Percentiles rank a stretch among this genome's conserved stretches.
These are phyloP conservation scores for Lepidochitona cinerea DNA, from an alignment of 2,888 invertebrate species.

Conservation along the genomic window DNA sequence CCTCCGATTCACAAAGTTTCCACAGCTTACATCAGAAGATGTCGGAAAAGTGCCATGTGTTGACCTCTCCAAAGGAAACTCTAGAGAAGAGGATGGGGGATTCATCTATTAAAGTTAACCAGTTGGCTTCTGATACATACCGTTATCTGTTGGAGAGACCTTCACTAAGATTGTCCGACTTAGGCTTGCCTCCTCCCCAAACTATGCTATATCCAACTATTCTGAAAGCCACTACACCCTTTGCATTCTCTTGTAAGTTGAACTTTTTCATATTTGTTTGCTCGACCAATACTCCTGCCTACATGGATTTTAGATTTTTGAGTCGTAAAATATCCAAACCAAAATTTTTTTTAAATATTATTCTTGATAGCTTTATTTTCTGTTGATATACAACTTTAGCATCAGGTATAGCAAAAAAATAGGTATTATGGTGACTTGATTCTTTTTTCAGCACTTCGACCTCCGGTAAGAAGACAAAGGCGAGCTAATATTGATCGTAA, in stretches of 20 bases:
- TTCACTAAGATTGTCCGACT: not conserved
- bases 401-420: not conserved
- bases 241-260: not conserved
- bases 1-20: too few relatives aligned
- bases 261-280: too few relatives aligned
- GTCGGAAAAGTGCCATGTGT: too few relatives aligned
- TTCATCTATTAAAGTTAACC: not conserved
- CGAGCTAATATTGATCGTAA: conserved; percentile 93
- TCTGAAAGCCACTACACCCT: not conserved
- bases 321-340: too few relatives aligned
- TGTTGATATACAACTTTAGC: not conserved
- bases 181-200: not conserved
- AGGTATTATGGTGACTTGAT: not conserved
- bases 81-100: too few relatives aligned
- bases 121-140: not conserved
- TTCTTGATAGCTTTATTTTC: not conserved
- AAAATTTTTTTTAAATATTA: not conserved
- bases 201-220: not conserved
- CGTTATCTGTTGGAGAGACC: not conserved
- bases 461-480: conserved; percentile 83
- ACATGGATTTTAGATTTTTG: too few relatives aligned
- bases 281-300: too few relatives aligned
- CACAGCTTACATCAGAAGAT: too few relatives aligned
- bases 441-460: conserved; percentile 75
- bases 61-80: too few relatives aligned